phyloP scores from a whole-genome alignment of 2,888 invertebrate species.

The Drosophila hamatofila region DNA sequence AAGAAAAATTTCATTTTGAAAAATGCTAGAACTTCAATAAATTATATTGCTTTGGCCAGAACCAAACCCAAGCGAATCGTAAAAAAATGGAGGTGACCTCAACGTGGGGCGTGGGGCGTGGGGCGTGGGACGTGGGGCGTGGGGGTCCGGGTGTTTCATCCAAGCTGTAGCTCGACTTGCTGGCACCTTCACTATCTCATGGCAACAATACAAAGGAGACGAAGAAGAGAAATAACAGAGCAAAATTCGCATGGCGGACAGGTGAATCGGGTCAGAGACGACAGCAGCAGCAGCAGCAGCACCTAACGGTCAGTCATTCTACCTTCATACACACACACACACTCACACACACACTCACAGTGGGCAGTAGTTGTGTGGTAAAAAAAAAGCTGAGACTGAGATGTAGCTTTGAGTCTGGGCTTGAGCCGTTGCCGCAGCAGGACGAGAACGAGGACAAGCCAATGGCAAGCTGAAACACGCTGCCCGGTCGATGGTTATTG shows the following conservation, averaged over 20 bases:
- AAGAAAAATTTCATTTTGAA: slow-evolving; percentile 78
- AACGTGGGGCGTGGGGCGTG: slow-evolving; percentile 6
- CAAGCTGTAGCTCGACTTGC: slow-evolving; percentile 65
- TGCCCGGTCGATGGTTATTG: slow-evolving; percentile 83
- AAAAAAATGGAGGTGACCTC: slow-evolving; percentile 59
- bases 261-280: slow-evolving; percentile 74
- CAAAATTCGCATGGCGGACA: slow-evolving; percentile 53
- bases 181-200: slow-evolving; percentile 76
- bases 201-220: slow-evolving; percentile 73
- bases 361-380: slow-evolving; percentile 8
- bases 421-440: slow-evolving; percentile 30
- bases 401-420: slow-evolving; percentile 37
- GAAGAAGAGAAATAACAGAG: slow-evolving; percentile 14
- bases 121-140: neutral
- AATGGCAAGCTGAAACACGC: slow-evolving; percentile 81
- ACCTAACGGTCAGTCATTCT: slow-evolving; percentile 56
- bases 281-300: slow-evolving; percentile 30
- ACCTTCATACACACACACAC: slow-evolving; percentile 24
- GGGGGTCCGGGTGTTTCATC: slow-evolving; percentile 21
- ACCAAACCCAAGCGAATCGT: slow-evolving; percentile 34
- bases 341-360: slow-evolving; percentile 4
- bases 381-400: slow-evolving; percentile 38
- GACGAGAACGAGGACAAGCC: slow-evolving; percentile 58
- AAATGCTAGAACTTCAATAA: slow-evolving; percentile 80
- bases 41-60: slow-evolving; percentile 72